A percentile compares a stretch with the other conserved stretches of the same genome.
Conservation (phyloP, 2,113 vertebrate species). For the Mohoua ochrocephala region DNA sequence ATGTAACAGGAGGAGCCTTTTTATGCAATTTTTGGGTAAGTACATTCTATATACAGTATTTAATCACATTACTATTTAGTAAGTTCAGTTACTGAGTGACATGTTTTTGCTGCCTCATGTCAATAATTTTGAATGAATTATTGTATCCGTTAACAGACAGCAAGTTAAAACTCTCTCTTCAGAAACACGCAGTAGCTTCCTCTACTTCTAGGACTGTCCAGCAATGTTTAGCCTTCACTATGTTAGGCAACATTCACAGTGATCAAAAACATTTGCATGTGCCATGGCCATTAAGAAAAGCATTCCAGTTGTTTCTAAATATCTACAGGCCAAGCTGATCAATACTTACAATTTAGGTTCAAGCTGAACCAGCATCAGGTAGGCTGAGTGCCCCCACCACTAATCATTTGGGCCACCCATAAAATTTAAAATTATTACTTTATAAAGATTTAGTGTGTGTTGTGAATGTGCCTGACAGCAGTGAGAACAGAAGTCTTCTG, state of each 20-base stretch:
- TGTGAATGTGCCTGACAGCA: not conserved
- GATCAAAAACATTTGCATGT: not conserved
- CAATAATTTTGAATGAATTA: not conserved
- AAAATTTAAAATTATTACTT: not conserved
- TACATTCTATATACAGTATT: not conserved
- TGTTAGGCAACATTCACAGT: not conserved
- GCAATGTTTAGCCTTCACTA: not conserved
- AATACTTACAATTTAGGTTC: not conserved
- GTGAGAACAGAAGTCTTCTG: not conserved
- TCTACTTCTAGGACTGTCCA: not conserved
- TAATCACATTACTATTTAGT: not conserved
- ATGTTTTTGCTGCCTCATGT: not conserved
- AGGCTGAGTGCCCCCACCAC: not conserved
- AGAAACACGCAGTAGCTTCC: not conserved
- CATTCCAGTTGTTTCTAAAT: not conserved
- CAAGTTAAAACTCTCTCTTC: not conserved
- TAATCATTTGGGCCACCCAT: not conserved
- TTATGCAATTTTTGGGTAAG: not conserved
- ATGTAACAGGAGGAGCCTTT: not conserved
- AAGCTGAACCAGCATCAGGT: not conserved
- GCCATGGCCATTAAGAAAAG: not conserved
- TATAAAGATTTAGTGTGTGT: not conserved
- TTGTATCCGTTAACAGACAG: not conserved
- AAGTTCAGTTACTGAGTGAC: not conserved
- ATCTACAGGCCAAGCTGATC: not conserved